phyloP scores from a whole-genome alignment of 1,140 invertebrate genomes.

The Pogonomyrmex barbatus region DNA sequence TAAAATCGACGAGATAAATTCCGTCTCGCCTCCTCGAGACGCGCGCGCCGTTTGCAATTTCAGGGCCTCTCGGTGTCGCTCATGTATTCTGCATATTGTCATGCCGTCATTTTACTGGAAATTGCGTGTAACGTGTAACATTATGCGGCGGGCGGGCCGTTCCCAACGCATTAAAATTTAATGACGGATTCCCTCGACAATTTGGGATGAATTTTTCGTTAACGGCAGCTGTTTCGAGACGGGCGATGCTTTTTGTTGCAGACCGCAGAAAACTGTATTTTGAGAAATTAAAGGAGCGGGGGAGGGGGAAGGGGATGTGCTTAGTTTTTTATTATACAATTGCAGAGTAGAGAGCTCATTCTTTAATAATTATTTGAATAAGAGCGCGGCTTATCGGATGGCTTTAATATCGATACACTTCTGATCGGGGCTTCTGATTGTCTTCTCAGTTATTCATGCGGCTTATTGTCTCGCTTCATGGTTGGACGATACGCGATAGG shows the following conservation, averaged over 20 bases:
- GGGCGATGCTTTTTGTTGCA: not conserved
- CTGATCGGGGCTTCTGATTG: not conserved
- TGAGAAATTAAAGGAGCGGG: constrained; percentile 27
- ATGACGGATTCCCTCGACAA: constrained; percentile 25
- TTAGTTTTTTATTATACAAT: not conserved
- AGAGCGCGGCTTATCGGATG: not conserved
- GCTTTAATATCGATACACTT: constrained; percentile 25
- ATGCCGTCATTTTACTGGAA: constrained; percentile 53
- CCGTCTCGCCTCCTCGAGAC: not conserved
- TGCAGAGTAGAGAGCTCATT: not conserved
- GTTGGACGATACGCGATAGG: constrained; percentile 13
- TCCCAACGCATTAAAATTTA: constrained; percentile 49
- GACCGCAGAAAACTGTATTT: constrained; percentile 13
- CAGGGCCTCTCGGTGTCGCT: constrained; percentile 25
- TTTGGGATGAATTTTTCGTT: constrained; percentile 27
- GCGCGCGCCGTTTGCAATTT: constrained; percentile 32
- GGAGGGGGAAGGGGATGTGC: not conserved
- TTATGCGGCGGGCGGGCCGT: constrained; percentile 18
- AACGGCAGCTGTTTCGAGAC: constrained; percentile 1
- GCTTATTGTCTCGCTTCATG: constrained; percentile 33
- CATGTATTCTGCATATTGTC: constrained; percentile 42
- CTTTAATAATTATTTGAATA: constrained; percentile 23
- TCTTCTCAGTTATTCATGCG: constrained; percentile 8
- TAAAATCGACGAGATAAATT: constrained; percentile 58
- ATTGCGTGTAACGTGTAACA: constrained; percentile 62